Evolutionary conservation across 2,888 invertebrate genomes (phyloP).

Genomic region (Danaus chrysippus): DNA sequence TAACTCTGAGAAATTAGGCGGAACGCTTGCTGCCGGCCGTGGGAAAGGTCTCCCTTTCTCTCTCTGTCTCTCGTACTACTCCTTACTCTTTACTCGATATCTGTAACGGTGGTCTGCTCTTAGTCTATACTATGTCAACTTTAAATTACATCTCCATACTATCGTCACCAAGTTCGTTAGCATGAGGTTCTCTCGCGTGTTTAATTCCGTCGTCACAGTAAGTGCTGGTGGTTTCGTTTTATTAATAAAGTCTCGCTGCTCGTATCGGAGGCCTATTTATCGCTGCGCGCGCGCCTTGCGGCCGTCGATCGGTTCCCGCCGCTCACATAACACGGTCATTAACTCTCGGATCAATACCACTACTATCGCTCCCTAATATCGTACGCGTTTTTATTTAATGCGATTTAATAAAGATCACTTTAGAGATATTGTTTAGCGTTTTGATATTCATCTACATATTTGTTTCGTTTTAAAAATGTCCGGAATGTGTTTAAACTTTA

Average conservation of each 20-base stretch:
- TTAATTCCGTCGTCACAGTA: slow-evolving; percentile 53
- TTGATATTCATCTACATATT: too few relatives aligned
- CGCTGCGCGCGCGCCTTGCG: slow-evolving; percentile 55
- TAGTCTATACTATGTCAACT: slow-evolving; percentile 24
- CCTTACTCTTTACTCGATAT: slow-evolving; percentile 35
- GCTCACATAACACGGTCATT: slow-evolving; percentile 4
- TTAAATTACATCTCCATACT: slow-evolving; percentile 11
- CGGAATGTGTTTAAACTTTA: too few relatives aligned
- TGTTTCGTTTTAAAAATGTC: too few relatives aligned
- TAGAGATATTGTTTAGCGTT: too few relatives aligned
- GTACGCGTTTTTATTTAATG: too few relatives aligned
- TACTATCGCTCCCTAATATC: too few relatives aligned
- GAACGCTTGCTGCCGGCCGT: slow-evolving; percentile 55
- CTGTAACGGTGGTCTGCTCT: slow-evolving; percentile 52
- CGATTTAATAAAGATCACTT: too few relatives aligned
- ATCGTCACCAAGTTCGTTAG: slow-evolving; percentile 7
- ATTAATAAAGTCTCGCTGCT: slow-evolving; percentile 75
- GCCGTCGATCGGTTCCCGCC: slow-evolving; percentile 48
- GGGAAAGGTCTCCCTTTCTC: slow-evolving; percentile 49
- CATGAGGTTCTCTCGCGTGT: slow-evolving; percentile 39
- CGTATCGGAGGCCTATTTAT: slow-evolving; percentile 72
- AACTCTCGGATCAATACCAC: background rate
- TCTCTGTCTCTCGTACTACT: background rate
- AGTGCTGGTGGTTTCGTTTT: slow-evolving; percentile 52
- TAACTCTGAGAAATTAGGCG: slow-evolving; percentile 49